Conservation (phyloP, 2,113 vertebrate species). For the Hypocryptadius cinnamomeus region DNA sequence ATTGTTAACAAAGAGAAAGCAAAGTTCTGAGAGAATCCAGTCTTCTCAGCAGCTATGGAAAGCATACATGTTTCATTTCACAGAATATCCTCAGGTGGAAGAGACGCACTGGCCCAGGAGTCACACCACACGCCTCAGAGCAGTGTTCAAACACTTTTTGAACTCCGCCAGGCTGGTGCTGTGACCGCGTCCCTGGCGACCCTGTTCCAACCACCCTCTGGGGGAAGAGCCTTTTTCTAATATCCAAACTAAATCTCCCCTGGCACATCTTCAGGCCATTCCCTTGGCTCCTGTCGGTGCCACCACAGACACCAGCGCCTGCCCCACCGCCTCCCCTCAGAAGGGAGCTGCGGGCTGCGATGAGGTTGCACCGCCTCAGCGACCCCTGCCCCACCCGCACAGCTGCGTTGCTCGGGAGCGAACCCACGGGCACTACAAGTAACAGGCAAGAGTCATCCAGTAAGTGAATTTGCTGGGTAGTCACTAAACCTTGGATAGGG, state of each 20-base stretch:
- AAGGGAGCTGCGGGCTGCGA: neutral
- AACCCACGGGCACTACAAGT: accelerated
- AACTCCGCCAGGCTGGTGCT: neutral
- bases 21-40: neutral
- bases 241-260: neutral
- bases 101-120: neutral
- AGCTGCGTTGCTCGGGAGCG: accelerated
- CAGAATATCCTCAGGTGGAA: neutral
- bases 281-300: no score
- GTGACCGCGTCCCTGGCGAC: neutral
- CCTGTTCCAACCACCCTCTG: neutral
- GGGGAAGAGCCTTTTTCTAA: neutral
- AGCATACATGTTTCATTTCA: neutral
- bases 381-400: accelerated
- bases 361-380: neutral
- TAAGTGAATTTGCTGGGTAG: neutral
- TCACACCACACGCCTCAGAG: neutral
- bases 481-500: neutral
- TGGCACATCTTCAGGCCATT: neutral
- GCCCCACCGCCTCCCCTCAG: neutral
- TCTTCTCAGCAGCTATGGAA: no score
- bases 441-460: no score
- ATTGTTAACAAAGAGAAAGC: neutral
- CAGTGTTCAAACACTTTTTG: neutral
- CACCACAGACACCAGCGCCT: neutral